Evolutionary conservation across 2,113 vertebrate species (phyloP), one percentile per base, ranked within the genome.

Genomic region (Phaethornis superciliosus): DNA sequence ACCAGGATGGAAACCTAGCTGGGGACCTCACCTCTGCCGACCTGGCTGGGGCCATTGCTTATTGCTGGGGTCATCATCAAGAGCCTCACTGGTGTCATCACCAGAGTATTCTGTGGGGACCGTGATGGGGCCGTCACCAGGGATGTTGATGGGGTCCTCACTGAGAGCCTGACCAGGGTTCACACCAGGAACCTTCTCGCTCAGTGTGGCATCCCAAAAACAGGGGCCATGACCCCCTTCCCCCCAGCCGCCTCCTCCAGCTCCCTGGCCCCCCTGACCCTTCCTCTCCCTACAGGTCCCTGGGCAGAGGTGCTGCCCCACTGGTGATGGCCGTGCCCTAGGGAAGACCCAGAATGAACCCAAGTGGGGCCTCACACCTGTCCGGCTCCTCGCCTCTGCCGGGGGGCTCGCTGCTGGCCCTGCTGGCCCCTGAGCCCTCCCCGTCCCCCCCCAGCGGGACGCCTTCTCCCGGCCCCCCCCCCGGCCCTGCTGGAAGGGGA

Each of bases 361-460:
- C 98, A 37, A 97, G 97, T 2, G 81, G 97, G 23, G 95, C 97
- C 13, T 95, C 98, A 0, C 96, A 90, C 44, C 90, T 98, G 91
- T 93, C 96, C 3, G 97, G 98, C 71, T 97, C 98, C 5, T 96
- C 97, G 15, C 97, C 97, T 24, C 95, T 98, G 79, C 96, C 97
- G 16, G 97, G 97, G 84, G 96, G 97, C 91, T 97, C 97, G 3
- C 96, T 99, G 16, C 97, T 99, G 74, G 98, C 98, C 69, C 98
- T 98, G 95, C 96, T 99, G 80, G 98, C 98, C 22, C 97, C 98
- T 0, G 99, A 99, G 91, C 91, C 99, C 56, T 97, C 98, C 2
- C 98, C 99, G 6, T 98, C 98, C 44, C 99, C 99, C 3, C 98
- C 98, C 20, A 99, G 98, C 4, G 98, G 98, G 65, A 99, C 99